Evolutionary conservation across 2,797 vertebrate genomes (phyloP).

Genomic region (Amniataba percoides): DNA sequence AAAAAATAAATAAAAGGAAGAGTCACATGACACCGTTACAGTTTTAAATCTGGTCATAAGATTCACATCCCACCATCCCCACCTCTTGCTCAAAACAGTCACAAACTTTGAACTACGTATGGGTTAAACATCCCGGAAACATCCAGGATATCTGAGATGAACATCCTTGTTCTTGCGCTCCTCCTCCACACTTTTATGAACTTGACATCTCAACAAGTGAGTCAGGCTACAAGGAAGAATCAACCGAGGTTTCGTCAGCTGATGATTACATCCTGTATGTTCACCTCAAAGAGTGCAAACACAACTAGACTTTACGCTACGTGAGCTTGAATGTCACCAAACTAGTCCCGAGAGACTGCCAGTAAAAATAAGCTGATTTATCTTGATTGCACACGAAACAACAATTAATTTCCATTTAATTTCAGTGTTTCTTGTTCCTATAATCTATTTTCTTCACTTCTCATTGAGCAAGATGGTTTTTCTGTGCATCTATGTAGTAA

Average conservation of each 20-base stretch:
- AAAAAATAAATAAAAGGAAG: conserved; percentile 5
- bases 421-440: not conserved
- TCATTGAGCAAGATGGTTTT: not conserved
- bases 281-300: not conserved
- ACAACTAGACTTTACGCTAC: not conserved
- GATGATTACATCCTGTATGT: not conserved
- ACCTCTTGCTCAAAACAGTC: not conserved
- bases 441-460: not conserved
- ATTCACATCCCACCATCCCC: conserved; percentile 57
- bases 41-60: conserved; percentile 74
- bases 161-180: not conserved
- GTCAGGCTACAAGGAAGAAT: not conserved
- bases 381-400: not conserved
- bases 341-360: not conserved
- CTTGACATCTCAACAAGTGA: not conserved
- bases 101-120: not conserved
- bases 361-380: not conserved
- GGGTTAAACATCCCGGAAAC: not conserved
- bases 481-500: not conserved
- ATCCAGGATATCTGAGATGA: conserved; percentile 10
- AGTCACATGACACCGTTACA: conserved; percentile 74
- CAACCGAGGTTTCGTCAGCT: conserved; percentile 18
- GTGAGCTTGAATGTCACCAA: not conserved
- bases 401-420: not conserved
- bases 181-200: not conserved